Base-by-base conservation (phyloP, 2,113 vertebrate genomes). In the Cavia aperea region DNA sequence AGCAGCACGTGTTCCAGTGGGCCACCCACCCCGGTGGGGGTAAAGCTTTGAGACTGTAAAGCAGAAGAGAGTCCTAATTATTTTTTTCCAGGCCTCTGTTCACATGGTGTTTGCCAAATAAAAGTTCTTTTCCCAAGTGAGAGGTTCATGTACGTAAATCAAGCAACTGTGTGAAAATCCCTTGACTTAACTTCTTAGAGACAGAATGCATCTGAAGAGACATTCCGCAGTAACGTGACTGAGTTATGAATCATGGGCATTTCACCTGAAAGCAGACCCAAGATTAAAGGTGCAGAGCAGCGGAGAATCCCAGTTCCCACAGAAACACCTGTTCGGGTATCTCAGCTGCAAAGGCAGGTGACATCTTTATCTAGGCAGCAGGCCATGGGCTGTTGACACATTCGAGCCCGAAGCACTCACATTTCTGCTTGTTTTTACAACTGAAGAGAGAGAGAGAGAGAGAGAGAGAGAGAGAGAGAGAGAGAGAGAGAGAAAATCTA, bases 161-260 rank as follows among this genome's bases (percentile, higher is more conserved):
- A 97, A 97, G 95, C 0, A 43, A 72, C 89, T 94, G 89, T 96
- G 96, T 96, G 96, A 97, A 97, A 98, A 98, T 95, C 95, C 96
- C 95, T 95, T 1, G 58, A 96, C 93, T 97, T 97, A 95, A 97
- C 96, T 92, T 97, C 95, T 97, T 75, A 81, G 93, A 97, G 97
- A 97, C 15, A 94, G 94, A 95, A 94, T 96, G 97, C 95, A 95
- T 96, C 95, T 93, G 93, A 96, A 94, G 96, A 96, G 96, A 95
- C 93, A 86, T 63, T 93, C 95, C 68, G 66, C 72, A 75, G 73
- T 65, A 96, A 97, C 18, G n/a, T 97, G 97, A 97, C 95, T 89
- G 94, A 79, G 91, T 96, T 97, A 85, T 24, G 94, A 97, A 97
- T 97, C 94, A 77, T 29, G 78, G 95, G 90, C 66, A 36, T 94